Percentiles rank a stretch among this genome's conserved stretches.
Evolutionary conservation across 1,140 invertebrate genomes (phyloP).

Genomic region (Coenobita brevimanus): DNA sequence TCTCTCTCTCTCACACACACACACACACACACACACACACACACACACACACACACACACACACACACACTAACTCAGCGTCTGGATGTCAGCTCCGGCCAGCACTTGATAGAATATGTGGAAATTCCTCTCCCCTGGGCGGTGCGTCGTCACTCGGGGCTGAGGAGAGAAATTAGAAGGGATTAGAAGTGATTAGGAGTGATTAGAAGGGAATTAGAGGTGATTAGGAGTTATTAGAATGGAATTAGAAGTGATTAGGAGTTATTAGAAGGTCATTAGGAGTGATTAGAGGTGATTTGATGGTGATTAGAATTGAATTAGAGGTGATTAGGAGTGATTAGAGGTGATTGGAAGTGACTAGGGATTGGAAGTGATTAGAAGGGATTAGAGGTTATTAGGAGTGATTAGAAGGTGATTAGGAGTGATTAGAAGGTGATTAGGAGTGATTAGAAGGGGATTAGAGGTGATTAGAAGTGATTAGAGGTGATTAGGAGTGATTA

Average conservation of each 20-base stretch:
- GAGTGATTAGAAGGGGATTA: no score
- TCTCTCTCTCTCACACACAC: no score
- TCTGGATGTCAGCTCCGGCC: slow-evolving; percentile 84
- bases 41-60: not conserved
- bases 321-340: not conserved
- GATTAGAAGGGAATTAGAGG: not conserved
- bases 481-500: no score
- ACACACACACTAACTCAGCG: slow-evolving; percentile 85
- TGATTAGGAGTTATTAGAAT: slow-evolving; percentile 69
- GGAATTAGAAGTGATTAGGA: not conserved
- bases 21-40: not conserved
- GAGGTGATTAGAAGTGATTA: no score
- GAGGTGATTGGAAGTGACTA: not conserved
- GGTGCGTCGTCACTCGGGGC: slow-evolving; percentile 85
- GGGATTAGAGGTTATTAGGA: not conserved
- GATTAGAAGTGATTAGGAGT: not conserved
- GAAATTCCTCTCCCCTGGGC: slow-evolving; percentile 87
- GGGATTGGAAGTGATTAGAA: not conserved
- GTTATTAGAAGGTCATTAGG: not conserved
- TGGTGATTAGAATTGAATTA: not conserved
- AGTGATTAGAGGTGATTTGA: slow-evolving; percentile 69
- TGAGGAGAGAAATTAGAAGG: slow-evolving; percentile 72
- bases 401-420: not conserved
- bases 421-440: not conserved
- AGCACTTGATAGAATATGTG: slow-evolving; percentile 92